These are phyloP conservation scores for Resseliella maxima DNA, from an alignment of 2,888 invertebrate genomes.

Conservation along the genomic window DNA sequence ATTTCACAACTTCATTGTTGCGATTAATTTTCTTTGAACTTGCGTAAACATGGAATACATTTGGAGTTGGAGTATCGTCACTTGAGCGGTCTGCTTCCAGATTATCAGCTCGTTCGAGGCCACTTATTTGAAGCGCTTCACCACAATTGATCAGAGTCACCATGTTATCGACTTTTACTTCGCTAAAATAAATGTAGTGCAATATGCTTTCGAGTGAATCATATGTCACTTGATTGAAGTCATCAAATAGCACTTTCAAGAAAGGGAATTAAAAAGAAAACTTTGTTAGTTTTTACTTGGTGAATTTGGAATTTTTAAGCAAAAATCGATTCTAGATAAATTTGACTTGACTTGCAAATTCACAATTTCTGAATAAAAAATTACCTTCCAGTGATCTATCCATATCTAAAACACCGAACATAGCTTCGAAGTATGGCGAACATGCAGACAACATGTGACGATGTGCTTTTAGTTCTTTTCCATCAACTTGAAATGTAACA, in stretches of 20 bases:
- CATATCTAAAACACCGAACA: neutral
- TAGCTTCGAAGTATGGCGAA: neutral
- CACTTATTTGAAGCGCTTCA: neutral
- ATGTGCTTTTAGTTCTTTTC: neutral
- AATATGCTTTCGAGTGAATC: neutral
- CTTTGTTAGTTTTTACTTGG: neutral
- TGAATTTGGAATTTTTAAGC: neutral
- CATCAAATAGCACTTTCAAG: neutral
- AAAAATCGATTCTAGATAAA: neutral
- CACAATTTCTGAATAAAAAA: neutral
- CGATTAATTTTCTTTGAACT: neutral
- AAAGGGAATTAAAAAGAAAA: neutral
- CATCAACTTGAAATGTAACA: neutral
- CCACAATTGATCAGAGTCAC: neutral
- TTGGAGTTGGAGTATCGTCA: neutral
- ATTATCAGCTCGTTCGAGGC: neutral
- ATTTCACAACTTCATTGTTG: neutral
- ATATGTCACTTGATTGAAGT: neutral
- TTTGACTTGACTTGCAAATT: neutral
- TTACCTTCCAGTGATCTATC: neutral
- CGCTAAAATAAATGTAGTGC: neutral
- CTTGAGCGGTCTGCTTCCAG: neutral
- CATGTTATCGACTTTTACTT: neutral
- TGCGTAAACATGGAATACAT: neutral
- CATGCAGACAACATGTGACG: neutral